Evolutionary conservation across 92 coral and sea anemone genomes (phyloP), one percentile per base, ranked within the genome.

Genomic region (Plumapathes pennacea): DNA sequence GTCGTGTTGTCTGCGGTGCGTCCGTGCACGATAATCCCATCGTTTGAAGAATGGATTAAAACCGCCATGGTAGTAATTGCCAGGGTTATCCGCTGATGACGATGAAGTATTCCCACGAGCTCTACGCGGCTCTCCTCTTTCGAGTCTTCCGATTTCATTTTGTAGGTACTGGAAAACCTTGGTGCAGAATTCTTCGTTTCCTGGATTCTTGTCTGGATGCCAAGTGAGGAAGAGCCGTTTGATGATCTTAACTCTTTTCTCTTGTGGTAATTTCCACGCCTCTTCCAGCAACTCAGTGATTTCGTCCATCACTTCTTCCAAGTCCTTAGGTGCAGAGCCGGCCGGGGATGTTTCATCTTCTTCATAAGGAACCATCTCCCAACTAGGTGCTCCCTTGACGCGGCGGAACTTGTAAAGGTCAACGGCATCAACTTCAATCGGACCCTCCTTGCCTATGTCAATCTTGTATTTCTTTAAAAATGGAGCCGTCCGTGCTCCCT

Each of bases 131-230:
- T 46, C 69, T 0, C 55, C 71, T 2, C 55, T 39, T 38, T 77
- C 72, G 40, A 89, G 42, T 51, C 86, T 56, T n/a, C 47, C 63
- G 15, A 85, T 81, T 43, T 90, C 97, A 21, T 58, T 55, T 43
- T 67, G 70, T 20, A 90, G 38, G 81, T 62, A 69, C 64, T 81
- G 76, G 37, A 72, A 86, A 8, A 82, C 87, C 28, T 78, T 70
- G 0, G 25, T 75, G 32, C 87, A 84, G 21, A 90, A 74, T 0
- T 59, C 57, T 58, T 73, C 85, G 60, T 81, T 77, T 31, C 89
- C 86, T 1, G 43, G 69, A 42, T 81, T 90, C 39, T 82, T 78
- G 20, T 82, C 88, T 4, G 97, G 97, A 42, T 90, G 97, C 97
- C 97, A 90, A 2, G 57, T 66, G 9, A 78, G 49, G 59, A 47